phyloP scores from a whole-genome alignment of 2,888 invertebrate species.

The Apodemia zela region DNA sequence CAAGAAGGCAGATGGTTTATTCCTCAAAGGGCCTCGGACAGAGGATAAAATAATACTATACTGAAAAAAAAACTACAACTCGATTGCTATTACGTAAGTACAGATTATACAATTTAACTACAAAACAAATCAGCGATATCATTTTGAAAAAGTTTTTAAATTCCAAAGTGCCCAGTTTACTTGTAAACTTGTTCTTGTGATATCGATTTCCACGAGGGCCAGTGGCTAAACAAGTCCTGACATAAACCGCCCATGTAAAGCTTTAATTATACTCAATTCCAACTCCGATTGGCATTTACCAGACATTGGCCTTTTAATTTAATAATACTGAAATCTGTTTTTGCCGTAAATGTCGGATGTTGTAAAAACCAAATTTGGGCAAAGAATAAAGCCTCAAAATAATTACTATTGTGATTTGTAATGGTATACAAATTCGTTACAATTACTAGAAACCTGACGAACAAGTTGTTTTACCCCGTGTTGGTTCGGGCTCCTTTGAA shows the following conservation, averaged over 20 bases:
- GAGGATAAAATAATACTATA: too few relatives aligned
- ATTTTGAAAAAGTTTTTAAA: not conserved
- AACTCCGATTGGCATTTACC: not conserved
- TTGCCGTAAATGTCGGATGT: not conserved
- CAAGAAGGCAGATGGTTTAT: too few relatives aligned
- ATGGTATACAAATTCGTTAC: not conserved
- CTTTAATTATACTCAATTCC: conserved; percentile 13
- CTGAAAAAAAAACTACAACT: too few relatives aligned
- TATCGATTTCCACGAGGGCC: conserved; percentile 9
- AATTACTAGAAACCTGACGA: not conserved
- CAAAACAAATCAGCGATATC: too few relatives aligned
- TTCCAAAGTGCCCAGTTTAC: not conserved
- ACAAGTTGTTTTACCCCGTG: too few relatives aligned
- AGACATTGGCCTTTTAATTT: not conserved
- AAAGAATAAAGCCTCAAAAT: not conserved
- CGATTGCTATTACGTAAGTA: too few relatives aligned
- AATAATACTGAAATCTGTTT: not conserved
- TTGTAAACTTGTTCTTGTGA: conserved; percentile 5
- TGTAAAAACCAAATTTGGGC: not conserved
- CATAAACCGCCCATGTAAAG: conserved; percentile 10
- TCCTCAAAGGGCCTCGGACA: too few relatives aligned
- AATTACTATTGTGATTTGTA: not conserved
- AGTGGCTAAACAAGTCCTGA: not conserved
- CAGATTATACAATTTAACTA: too few relatives aligned
- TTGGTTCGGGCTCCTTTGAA: too few relatives aligned